Percentiles rank a stretch among this genome's conserved stretches.
These are phyloP conservation scores for Oscheius sp. DNA, from an alignment of 1,140 invertebrate genomes.

Conservation along the genomic window DNA sequence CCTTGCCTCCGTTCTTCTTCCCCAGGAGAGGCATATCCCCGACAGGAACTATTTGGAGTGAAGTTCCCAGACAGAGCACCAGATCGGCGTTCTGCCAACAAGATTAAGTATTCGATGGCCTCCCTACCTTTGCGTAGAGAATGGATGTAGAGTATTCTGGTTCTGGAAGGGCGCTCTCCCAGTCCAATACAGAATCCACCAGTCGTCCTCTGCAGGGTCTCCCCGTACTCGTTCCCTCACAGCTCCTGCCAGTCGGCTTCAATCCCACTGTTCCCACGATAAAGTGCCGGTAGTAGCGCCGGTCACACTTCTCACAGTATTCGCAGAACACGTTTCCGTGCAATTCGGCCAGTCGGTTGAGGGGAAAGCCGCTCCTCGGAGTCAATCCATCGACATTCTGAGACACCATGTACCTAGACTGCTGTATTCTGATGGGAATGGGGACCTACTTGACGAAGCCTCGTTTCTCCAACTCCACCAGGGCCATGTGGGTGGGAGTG, in stretches of 20 bases:
- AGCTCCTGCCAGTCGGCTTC: slow-evolving; percentile 77
- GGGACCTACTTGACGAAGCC: slow-evolving; percentile 67
- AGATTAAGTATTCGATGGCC: slow-evolving; percentile 24
- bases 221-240: slow-evolving; percentile 65
- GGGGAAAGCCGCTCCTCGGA: slow-evolving; percentile 78
- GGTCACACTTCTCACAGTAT: slow-evolving; percentile 82
- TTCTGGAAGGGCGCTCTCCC: slow-evolving; percentile 90
- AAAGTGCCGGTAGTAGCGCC: slow-evolving; percentile 43
- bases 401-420: slow-evolving; percentile 74
- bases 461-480: slow-evolving; percentile 75
- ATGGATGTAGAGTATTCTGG: slow-evolving; percentile 74
- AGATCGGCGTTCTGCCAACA: slow-evolving; percentile 77
- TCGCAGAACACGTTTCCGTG: slow-evolving; percentile 98
- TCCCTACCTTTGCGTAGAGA: not conserved
- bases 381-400: slow-evolving; percentile 98
- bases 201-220: slow-evolving; percentile 73
- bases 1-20: slow-evolving; percentile 80
- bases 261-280: slow-evolving; percentile 68
- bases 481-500: slow-evolving; percentile 88
- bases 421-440: slow-evolving; percentile 4
- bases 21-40: slow-evolving; percentile 85
- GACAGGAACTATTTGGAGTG: slow-evolving; percentile 93
- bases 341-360: slow-evolving; percentile 80
- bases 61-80: slow-evolving; percentile 89
- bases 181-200: slow-evolving; percentile 91